Evolutionary conservation across 2,113 vertebrate species (phyloP).

Genomic region (Erpornis zantholeuca): DNA sequence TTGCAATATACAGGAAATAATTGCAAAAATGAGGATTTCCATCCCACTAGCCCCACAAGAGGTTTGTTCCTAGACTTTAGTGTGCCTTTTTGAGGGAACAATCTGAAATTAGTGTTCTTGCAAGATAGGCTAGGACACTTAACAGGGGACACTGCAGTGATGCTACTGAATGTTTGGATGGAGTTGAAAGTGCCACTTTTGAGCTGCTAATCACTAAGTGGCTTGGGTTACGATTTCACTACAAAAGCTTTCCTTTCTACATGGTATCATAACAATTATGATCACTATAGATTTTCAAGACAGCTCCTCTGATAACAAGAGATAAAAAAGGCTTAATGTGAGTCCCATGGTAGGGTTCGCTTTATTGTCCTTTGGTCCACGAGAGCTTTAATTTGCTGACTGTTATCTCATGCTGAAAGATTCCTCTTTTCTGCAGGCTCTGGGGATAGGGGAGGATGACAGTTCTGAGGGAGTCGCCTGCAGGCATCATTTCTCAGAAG

Average conservation of each 20-base stretch:
- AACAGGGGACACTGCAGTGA: neutral
- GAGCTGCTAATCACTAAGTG: neutral
- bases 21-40: neutral
- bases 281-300: neutral
- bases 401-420: slow-evolving; percentile 8
- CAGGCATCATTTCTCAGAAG: slow-evolving; percentile 19
- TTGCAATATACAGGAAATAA: neutral
- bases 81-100: neutral
- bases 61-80: neutral
- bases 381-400: slow-evolving; percentile 37
- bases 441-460: neutral
- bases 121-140: neutral
- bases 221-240: neutral
- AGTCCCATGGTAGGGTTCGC: neutral
- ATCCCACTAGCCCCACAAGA: neutral
- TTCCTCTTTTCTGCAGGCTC: neutral
- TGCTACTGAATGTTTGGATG: neutral
- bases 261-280: neutral
- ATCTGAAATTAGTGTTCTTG: neutral
- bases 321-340: neutral
- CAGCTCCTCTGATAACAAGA: neutral
- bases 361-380: slow-evolving; percentile 25
- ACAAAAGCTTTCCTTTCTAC: neutral
- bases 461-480: neutral
- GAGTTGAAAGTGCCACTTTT: neutral